These are phyloP conservation scores for Aradophagus sp. DNA, from an alignment of 1,140 invertebrate species.

Conservation along the genomic window DNA sequence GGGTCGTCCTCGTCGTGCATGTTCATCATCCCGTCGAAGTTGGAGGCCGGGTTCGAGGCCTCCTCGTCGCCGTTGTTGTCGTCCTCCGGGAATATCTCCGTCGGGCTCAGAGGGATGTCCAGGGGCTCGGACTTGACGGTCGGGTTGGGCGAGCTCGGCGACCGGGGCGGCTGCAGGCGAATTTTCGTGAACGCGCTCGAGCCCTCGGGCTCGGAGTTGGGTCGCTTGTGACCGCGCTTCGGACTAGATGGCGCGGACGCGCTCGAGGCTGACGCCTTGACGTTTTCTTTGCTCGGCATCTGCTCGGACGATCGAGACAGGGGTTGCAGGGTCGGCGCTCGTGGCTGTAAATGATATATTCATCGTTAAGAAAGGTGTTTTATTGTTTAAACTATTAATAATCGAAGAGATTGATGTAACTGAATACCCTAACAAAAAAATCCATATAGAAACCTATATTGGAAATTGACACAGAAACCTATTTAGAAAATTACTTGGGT, in stretches of 20 bases:
- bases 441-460: too few relatives aligned
- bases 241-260: conserved; percentile 61
- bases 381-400: too few relatives aligned
- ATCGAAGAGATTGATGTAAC: too few relatives aligned
- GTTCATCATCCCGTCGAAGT: conserved; percentile 65
- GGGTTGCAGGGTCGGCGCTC: conserved; percentile 55
- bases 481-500: too few relatives aligned
- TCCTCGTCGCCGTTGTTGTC: conserved; percentile 61
- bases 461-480: too few relatives aligned
- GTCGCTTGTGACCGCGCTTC: conserved; percentile 68
- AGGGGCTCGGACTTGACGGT: conserved; percentile 69
- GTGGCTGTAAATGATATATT: conserved; percentile 61
- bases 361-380: too few relatives aligned
- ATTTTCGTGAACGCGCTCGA: conserved; percentile 67
- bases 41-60: conserved; percentile 55
- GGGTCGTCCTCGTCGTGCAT: conserved; percentile 69
- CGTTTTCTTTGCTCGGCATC: conserved; percentile 62
- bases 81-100: conserved; percentile 63
- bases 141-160: conserved; percentile 59
- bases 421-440: too few relatives aligned
- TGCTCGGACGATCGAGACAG: conserved; percentile 55
- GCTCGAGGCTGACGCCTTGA: conserved; percentile 53
- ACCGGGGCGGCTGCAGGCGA: conserved; percentile 63
- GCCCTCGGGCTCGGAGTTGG: conserved; percentile 58
- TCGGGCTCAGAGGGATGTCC: conserved; percentile 70